Evolutionary conservation across 2,797 vertebrate species (phyloP), one percentile per base, ranked within the genome.

Genomic region (Echiichthys vipera): DNA sequence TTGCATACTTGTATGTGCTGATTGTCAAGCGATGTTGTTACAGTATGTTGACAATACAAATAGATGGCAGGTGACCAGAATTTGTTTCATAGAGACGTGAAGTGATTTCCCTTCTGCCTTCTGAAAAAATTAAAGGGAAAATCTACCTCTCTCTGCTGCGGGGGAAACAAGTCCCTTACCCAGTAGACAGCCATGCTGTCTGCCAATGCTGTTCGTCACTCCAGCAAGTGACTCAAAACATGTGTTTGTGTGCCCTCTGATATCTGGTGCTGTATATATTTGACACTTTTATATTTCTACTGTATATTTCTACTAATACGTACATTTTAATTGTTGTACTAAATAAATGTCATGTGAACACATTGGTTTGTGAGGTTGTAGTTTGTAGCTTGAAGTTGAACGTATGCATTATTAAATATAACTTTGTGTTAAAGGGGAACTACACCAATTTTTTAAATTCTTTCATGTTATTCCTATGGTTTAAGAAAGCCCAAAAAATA

Each of bases 291-390:
- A 87, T 89, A 90, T 90, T 91, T 89, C 56, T 89, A 90, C 78
- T 88, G 80, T 91, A 81, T 93, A 92, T 94, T 94, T 95, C 84
- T 93, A 94, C 87, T 78, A 63, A 70, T 68, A 71, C 91, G 81
- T 85, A 65, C 18, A 87, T 89, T 92, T 86, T 71, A 85, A 84
- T 78, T 77, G 73, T 89, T 89, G 83, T 81, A 90, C 78, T 81
- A 83, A 93, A 93, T 86, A 85, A 85, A 91, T 89, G 77, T 85
- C 46, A 75, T n/a, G 45, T 84, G 49, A 84, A 70, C 5, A 66
- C 18, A 0, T 56, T 57, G 20, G 25, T 70, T 24, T 77, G 20
- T 74, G 34, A 53, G 51, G 20, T 22, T 54, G 0, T 53, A 5
- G n/a, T 75, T 74, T 66, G 24, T 51, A 13, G 43, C 3, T 37